These are phyloP conservation scores for Aphelenchoides avenae DNA, from an alignment of 1,140 invertebrate species.

Conservation along the genomic window DNA sequence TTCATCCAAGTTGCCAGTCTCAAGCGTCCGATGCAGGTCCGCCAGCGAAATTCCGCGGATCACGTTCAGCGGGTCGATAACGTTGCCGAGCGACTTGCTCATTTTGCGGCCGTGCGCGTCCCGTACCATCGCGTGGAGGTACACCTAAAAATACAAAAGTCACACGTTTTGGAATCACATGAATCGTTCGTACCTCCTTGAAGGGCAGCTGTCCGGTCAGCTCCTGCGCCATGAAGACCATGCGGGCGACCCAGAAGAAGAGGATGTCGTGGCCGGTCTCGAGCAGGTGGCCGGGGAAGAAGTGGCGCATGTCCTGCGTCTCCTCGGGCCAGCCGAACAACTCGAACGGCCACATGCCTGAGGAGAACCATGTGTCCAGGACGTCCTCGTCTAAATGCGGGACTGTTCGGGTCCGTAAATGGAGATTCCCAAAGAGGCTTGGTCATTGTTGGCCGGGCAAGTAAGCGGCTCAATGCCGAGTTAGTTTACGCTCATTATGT, in stretches of 20 bases:
- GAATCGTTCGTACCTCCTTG: slow-evolving; percentile 59
- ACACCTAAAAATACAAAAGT: too few species aligned
- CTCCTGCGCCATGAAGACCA: slow-evolving; percentile 93
- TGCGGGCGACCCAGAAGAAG: slow-evolving; percentile 98
- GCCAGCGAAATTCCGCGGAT: slow-evolving; percentile 82
- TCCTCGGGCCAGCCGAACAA: slow-evolving; percentile 93
- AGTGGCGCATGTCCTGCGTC: slow-evolving; percentile 66
- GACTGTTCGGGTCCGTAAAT: too few species aligned
- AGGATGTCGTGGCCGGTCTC: slow-evolving; percentile 93
- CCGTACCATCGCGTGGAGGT: slow-evolving; percentile 91
- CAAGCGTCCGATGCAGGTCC: slow-evolving; percentile 68
- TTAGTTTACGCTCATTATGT: too few species aligned
- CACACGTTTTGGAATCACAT: too few species aligned
- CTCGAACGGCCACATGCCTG: slow-evolving; percentile 90
- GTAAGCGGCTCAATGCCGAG: too few species aligned
- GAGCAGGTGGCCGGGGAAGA: slow-evolving; percentile 85
- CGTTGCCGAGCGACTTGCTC: slow-evolving; percentile 97
- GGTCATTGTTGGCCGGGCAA: too few species aligned
- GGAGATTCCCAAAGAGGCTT: too few species aligned
- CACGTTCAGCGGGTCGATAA: slow-evolving; percentile 95
- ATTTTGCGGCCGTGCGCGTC: slow-evolving; percentile 98
- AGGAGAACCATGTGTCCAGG: slow-evolving; percentile 98
- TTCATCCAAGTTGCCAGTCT: slow-evolving; percentile 83
- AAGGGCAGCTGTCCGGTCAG: slow-evolving; percentile 83
- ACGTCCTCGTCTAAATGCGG: slow-evolving; percentile 87